These are phyloP conservation scores for Scytalopus superciliaris DNA, from an alignment of 2,113 vertebrate genomes.

Conservation along the genomic window DNA sequence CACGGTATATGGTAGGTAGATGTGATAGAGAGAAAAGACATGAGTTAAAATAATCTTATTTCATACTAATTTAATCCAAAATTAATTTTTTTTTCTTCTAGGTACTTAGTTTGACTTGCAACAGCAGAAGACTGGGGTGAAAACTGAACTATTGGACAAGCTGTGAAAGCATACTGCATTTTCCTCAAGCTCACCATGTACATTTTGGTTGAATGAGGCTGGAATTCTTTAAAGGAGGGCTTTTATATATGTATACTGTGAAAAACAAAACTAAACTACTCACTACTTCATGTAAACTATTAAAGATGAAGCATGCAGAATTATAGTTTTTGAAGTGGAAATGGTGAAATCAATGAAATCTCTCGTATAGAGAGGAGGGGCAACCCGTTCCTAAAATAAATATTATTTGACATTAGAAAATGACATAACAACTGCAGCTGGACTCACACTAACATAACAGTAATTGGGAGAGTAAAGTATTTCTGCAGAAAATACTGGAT, in stretches of 20 bases:
- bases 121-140: not conserved
- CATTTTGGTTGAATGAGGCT: not conserved
- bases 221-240: not conserved
- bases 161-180: not conserved
- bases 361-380: rapidly evolving
- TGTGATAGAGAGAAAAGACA: not conserved
- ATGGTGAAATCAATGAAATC: not conserved
- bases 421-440: not conserved
- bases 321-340: not conserved
- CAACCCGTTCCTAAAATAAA: not conserved
- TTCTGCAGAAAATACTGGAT: not conserved
- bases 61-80: rapidly evolving
- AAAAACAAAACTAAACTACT: not conserved
- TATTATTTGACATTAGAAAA: not conserved
- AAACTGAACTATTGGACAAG: not conserved
- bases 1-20: rapidly evolving
- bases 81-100: not conserved
- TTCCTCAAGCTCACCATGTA: not conserved
- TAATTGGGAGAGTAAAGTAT: not conserved
- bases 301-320: rapidly evolving
- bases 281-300: not conserved
- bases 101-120: not conserved
- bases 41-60: not conserved
- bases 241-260: not conserved
- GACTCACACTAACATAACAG: not conserved